Conservation (phyloP, 2,113 vertebrate species). For the Pangasianodon gigas region DNA sequence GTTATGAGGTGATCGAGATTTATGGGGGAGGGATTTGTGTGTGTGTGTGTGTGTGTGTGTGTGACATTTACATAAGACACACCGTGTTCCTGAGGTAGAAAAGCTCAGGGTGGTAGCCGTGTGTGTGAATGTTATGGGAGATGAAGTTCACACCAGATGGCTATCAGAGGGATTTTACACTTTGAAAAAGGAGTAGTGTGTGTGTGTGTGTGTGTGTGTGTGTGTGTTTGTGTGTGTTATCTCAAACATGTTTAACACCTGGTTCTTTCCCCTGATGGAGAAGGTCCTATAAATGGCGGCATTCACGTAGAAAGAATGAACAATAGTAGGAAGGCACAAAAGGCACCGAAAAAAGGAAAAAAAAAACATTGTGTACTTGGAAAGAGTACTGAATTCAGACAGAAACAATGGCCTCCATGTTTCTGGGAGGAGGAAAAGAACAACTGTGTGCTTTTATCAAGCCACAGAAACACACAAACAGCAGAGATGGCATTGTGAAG, state of each 20-base stretch:
- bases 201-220: slow-evolving; percentile 16
- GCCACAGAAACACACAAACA: neutral
- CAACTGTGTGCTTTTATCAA: neutral
- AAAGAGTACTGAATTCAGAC: neutral
- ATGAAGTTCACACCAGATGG: slow-evolving; percentile 7
- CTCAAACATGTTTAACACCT: slow-evolving; percentile 16
- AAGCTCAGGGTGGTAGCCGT: neutral
- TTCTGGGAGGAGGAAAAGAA: neutral
- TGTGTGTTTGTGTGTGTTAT: neutral
- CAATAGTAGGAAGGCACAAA: slow-evolving; percentile 10
- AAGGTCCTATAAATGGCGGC: neutral
- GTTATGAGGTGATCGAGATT: neutral
- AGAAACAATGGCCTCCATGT: neutral
- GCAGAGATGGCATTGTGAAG: neutral
- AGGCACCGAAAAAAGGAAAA: neutral
- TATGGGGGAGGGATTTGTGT: neutral
- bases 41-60: neutral
- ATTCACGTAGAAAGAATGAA: neutral
- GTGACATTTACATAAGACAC: neutral
- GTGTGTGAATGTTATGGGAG: slow-evolving; percentile 7
- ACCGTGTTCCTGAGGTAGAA: neutral
- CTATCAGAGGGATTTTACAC: neutral
- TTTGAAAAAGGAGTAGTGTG: neutral
- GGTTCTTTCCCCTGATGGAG: neutral
- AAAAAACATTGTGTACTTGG: neutral